Evolutionary conservation across 2,113 vertebrate genomes (phyloP).

Genomic region (Noturus placidus): DNA sequence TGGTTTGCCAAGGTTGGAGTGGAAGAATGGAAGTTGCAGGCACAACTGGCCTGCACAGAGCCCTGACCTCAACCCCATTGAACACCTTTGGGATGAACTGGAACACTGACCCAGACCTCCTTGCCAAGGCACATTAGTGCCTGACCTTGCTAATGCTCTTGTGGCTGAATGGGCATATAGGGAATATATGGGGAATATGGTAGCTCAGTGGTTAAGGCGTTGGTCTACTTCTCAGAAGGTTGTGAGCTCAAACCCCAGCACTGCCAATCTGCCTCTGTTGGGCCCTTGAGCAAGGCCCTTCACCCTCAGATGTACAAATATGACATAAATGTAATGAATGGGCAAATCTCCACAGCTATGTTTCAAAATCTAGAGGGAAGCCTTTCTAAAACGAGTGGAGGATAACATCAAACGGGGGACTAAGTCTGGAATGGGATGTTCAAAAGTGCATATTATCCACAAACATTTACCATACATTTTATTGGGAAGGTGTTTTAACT

Average conservation of each 20-base stretch:
- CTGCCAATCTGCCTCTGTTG: no score
- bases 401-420: background rate
- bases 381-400: background rate
- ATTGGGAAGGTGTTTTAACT: background rate
- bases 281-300: no score
- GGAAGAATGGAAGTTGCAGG: background rate
- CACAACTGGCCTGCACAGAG: background rate
- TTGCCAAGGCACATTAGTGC: background rate
- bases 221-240: no score
- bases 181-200: no score
- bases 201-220: no score
- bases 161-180: background rate
- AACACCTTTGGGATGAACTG: background rate
- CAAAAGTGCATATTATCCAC: background rate
- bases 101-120: background rate
- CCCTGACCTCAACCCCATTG: background rate
- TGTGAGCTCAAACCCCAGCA: no score
- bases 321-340: background rate
- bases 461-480: background rate
- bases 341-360: background rate
- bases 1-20: background rate
- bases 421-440: background rate
- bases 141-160: background rate
- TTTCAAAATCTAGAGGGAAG: background rate
- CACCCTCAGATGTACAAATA: no score